A percentile compares a stretch with the other conserved stretches of the same genome.
These are phyloP conservation scores for Tinamus major DNA, from an alignment of 2,797 vertebrate species.

Conservation along the genomic window DNA sequence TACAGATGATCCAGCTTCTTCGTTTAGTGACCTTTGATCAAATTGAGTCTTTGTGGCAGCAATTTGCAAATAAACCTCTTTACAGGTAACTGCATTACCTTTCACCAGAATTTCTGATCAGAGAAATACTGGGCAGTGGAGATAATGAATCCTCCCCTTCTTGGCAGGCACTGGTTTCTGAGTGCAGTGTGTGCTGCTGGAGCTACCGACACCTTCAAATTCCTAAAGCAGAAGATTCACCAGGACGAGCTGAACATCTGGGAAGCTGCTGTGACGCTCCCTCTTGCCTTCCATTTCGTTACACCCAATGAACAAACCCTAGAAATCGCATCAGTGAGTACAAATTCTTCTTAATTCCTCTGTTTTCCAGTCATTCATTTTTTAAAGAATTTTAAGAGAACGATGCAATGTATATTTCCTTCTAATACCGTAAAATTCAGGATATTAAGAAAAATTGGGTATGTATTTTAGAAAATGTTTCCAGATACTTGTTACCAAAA, in stretches of 20 bases:
- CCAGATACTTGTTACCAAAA: neutral
- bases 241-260: conserved; percentile 69
- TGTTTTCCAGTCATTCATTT: neutral
- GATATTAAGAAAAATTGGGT: neutral
- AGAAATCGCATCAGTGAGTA: conserved; percentile 63
- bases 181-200: conserved; percentile 80
- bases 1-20: conserved; percentile 84
- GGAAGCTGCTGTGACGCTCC: conserved; percentile 77
- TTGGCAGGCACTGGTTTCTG: conserved; percentile 85
- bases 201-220: conserved; percentile 81
- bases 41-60: conserved; percentile 84
- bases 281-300: conserved; percentile 82
- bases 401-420: neutral
- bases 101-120: neutral
- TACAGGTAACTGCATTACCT: conserved; percentile 77
- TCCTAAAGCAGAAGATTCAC: conserved; percentile 83
- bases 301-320: conserved; percentile 55
- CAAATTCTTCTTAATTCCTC: neutral
- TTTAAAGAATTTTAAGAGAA: neutral
- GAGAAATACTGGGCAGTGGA: neutral
- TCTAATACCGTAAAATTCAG: neutral
- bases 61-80: conserved; percentile 73
- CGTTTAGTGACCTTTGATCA: conserved; percentile 77
- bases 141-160: neutral
- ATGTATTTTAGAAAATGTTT: neutral